Evolutionary conservation across 1,140 invertebrate species (phyloP).

Genomic region (Acromyrmex echinatior): DNA sequence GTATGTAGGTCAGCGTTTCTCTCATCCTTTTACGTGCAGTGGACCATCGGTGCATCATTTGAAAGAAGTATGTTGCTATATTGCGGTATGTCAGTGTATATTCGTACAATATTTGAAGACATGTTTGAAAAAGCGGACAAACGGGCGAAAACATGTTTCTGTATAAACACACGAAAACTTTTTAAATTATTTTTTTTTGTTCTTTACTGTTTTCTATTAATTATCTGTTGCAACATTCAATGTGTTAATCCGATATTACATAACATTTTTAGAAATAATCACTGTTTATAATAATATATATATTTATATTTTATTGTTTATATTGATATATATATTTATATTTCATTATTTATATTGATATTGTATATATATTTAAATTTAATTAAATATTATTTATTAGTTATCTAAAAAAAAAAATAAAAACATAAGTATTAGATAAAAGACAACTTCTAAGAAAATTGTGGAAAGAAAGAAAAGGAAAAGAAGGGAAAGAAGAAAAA

Average conservation of each 20-base stretch:
- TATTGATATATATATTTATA: no score
- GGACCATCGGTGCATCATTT: constrained; percentile 45
- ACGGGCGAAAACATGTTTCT: constrained; percentile 18
- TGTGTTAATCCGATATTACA: background rate
- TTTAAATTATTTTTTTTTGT: constrained; percentile 11
- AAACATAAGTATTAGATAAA: no score
- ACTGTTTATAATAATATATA: background rate
- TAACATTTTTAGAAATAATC: background rate
- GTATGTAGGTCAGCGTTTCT: constrained; percentile 58
- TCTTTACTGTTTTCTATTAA: background rate
- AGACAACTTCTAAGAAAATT: no score
- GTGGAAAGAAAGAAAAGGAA: no score
- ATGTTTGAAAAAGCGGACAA: constrained; percentile 27
- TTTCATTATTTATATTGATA: no score
- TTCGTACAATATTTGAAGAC: constrained; percentile 37
- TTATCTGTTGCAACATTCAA: background rate
- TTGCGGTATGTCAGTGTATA: constrained; percentile 27
- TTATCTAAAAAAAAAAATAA: no score
- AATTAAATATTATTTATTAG: background rate
- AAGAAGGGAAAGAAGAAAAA: no score
- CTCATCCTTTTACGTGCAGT: constrained; percentile 31
- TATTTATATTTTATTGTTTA: background rate
- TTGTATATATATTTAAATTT: background rate
- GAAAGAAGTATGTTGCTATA: constrained; percentile 48
- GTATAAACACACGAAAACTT: constrained; percentile 10